Percentiles rank a stretch among this genome's conserved stretches.
These are phyloP conservation scores for Prenolepis imparis DNA, from an alignment of 2,888 invertebrate genomes.

Conservation along the genomic window DNA sequence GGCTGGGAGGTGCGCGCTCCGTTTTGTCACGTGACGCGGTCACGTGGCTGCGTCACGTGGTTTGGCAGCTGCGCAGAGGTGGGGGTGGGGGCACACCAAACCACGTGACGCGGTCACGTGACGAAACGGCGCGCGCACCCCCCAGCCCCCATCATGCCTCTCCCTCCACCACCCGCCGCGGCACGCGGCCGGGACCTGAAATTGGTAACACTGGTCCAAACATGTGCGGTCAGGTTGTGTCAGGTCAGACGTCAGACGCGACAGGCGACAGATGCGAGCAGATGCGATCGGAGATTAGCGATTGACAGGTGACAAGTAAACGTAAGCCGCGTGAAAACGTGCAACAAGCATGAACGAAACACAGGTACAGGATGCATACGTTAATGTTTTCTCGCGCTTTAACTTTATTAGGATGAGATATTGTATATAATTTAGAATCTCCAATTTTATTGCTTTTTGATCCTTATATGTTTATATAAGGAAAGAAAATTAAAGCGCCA, in stretches of 20 bases:
- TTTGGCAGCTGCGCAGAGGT: too few species aligned
- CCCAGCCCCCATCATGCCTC: too few species aligned
- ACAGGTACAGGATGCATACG: slow-evolving; percentile 36
- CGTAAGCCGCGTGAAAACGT: background rate
- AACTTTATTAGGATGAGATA: background rate
- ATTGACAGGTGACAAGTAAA: background rate
- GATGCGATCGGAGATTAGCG: background rate
- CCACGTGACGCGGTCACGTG: too few species aligned
- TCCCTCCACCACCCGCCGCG: too few species aligned
- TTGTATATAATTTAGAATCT: background rate
- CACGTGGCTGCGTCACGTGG: too few species aligned
- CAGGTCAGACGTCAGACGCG: background rate
- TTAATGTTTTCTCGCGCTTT: background rate
- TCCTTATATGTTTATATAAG: background rate
- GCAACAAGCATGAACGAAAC: slow-evolving; percentile 7
- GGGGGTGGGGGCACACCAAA: too few species aligned
- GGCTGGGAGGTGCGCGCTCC: too few species aligned
- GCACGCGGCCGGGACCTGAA: too few species aligned
- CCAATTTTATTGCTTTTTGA: background rate
- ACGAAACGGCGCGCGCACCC: too few species aligned
- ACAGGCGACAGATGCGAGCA: background rate
- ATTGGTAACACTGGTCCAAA: too few species aligned
- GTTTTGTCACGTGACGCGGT: too few species aligned
- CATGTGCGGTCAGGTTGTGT: background rate
- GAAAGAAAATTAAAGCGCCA: background rate